Evolutionary conservation across 2,888 invertebrate species (phyloP).

Genomic region (Chloroclystis v-ata): DNA sequence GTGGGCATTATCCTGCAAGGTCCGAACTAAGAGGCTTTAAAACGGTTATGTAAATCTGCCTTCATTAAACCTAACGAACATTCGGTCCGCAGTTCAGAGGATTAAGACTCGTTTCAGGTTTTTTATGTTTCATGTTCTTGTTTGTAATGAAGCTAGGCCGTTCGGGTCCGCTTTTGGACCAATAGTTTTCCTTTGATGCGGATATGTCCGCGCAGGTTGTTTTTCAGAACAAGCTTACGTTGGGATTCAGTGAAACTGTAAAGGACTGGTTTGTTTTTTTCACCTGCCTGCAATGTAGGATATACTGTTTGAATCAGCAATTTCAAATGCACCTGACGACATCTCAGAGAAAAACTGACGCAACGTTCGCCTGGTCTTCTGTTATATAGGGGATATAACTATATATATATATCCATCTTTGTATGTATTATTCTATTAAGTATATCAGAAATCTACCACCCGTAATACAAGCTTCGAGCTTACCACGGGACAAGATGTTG

Average conservation of each 20-base stretch:
- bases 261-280: not conserved
- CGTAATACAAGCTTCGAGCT: too few species aligned
- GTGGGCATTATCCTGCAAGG: constrained; percentile 9
- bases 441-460: too few species aligned
- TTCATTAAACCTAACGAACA: constrained; percentile 60
- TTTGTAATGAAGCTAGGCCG: constrained; percentile 24
- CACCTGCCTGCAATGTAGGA: too few species aligned
- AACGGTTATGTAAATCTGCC: constrained; percentile 53
- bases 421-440: too few species aligned
- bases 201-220: not conserved
- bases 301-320: too few species aligned
- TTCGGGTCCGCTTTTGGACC: not conserved
- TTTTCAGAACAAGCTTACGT: not conserved
- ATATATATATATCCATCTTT: too few species aligned
- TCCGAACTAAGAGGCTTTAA: constrained; percentile 38
- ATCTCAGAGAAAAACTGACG: too few species aligned
- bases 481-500: too few species aligned
- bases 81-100: constrained; percentile 35
- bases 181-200: constrained; percentile 1
- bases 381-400: too few species aligned
- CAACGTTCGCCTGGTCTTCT: too few species aligned
- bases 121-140: constrained; percentile 29
- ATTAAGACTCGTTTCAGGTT: constrained; percentile 37
- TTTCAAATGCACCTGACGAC: too few species aligned
- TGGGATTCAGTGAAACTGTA: not conserved